A percentile compares a stretch with the other conserved stretches of the same genome.
Evolutionary conservation across 2,113 vertebrate genomes (phyloP).

Genomic region (Hippolais icterina): DNA sequence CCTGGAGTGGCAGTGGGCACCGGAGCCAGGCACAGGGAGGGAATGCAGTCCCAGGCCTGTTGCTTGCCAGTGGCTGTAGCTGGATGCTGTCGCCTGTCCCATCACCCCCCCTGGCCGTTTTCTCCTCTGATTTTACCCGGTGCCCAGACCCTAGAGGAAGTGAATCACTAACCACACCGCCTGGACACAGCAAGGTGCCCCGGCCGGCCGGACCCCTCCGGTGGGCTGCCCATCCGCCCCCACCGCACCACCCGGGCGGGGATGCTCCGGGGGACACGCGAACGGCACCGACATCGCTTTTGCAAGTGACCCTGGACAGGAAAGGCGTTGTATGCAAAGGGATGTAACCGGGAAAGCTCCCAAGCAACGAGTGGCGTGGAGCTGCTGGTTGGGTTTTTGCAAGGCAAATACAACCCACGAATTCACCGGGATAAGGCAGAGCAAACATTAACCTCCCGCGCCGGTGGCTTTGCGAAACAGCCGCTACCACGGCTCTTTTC

Average conservation of each 20-base stretch:
- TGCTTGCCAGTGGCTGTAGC: neutral
- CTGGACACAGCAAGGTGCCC: neutral
- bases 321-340: neutral
- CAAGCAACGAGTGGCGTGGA: neutral
- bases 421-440: neutral
- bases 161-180: neutral
- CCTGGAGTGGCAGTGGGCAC: neutral
- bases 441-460: neutral
- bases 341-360: neutral
- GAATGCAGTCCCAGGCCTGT: neutral
- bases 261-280: neutral
- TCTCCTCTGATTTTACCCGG: neutral
- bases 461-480: neutral
- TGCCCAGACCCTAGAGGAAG: neutral
- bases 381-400: neutral
- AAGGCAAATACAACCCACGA: neutral
- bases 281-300: accelerated
- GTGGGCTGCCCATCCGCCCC: accelerated
- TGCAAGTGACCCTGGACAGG: neutral
- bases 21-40: neutral
- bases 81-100: neutral
- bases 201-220: no score
- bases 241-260: neutral
- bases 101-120: neutral
- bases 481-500: neutral